Conservation (phyloP, 2,113 vertebrate species). For the Tragelaphus imberbis region DNA sequence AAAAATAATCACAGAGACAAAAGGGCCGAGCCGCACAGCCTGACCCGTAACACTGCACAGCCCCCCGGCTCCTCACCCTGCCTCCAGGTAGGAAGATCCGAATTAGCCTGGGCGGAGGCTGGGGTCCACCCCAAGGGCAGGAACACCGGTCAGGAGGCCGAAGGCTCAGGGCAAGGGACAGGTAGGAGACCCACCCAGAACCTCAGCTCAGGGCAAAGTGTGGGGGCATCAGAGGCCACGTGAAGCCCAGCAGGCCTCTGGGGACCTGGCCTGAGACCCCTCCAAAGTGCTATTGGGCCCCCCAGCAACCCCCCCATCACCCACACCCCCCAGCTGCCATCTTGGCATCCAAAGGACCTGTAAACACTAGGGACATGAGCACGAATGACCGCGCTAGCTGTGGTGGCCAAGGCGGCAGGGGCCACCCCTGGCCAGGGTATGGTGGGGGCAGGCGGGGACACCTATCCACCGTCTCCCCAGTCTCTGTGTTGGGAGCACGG, state of each 20-base stretch:
- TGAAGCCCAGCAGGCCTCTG: not conserved
- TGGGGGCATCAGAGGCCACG: conserved; percentile 23
- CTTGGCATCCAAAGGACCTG: conserved; percentile 66
- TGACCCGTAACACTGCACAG: conserved; percentile 45
- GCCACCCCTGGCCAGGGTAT: not conserved
- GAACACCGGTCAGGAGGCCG: conserved; percentile 53
- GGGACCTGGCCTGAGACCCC: conserved; percentile 46
- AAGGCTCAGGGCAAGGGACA: not conserved
- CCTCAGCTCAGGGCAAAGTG: conserved; percentile 24
- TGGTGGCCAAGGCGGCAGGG: conserved; percentile 50
- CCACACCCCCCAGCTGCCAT: conserved; percentile 31
- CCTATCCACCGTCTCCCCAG: conserved; percentile 39
- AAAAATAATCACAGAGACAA: conserved; percentile 67
- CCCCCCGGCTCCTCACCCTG: not conserved
- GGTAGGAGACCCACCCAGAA: conserved; percentile 12
- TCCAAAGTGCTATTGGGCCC: conserved; percentile 66
- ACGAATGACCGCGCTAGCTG: conserved; percentile 45
- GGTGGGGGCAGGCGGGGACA: not conserved
- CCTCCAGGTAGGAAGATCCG: not conserved
- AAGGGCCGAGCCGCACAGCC: conserved; percentile 40
- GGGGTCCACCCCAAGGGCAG: not conserved
- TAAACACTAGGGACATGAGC: conserved; percentile 71
- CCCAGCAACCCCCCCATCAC: not conserved
- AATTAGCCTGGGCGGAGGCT: conserved; percentile 32
- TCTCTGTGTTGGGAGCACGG: conserved; percentile 44